A percentile compares a stretch with the other conserved stretches of the same genome.
Evolutionary conservation across 1,140 invertebrate genomes (phyloP).

Genomic region (Mya arenaria): DNA sequence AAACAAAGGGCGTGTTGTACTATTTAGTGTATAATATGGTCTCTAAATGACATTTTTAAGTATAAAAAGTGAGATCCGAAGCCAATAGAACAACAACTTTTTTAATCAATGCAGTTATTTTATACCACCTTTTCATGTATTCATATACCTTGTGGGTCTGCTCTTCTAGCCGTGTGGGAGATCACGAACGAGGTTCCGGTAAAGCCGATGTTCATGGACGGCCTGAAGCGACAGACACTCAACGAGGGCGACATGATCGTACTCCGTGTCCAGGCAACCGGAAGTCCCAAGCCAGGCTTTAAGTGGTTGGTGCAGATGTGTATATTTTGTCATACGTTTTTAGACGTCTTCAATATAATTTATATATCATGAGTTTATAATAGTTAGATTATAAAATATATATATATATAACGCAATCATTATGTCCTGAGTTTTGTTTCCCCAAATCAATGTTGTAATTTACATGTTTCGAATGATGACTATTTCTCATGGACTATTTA

Average conservation of each 20-base stretch:
- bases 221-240: constrained; percentile 30
- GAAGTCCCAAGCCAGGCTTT: constrained; percentile 41
- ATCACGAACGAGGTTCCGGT: constrained; percentile 29
- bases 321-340: not conserved
- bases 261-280: constrained; percentile 20
- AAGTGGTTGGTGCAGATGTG: constrained; percentile 49
- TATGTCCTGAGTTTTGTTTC: not conserved
- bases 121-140: no score
- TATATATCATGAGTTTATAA: not conserved
- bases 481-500: no score
- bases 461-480: no score
- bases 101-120: no score
- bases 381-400: not conserved
- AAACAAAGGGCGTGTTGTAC: no score
- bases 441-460: not conserved
- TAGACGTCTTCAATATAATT: not conserved
- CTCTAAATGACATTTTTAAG: no score
- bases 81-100: no score
- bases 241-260: constrained; percentile 37
- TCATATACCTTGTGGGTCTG: not conserved
- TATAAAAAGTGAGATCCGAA: no score
- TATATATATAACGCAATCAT: no score
- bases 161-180: constrained; percentile 25
- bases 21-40: no score
- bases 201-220: constrained; percentile 42